Evolutionary conservation across 2,797 vertebrate genomes (phyloP), one percentile per base, ranked within the genome.

Genomic region (Coranthus polyacanthus): DNA sequence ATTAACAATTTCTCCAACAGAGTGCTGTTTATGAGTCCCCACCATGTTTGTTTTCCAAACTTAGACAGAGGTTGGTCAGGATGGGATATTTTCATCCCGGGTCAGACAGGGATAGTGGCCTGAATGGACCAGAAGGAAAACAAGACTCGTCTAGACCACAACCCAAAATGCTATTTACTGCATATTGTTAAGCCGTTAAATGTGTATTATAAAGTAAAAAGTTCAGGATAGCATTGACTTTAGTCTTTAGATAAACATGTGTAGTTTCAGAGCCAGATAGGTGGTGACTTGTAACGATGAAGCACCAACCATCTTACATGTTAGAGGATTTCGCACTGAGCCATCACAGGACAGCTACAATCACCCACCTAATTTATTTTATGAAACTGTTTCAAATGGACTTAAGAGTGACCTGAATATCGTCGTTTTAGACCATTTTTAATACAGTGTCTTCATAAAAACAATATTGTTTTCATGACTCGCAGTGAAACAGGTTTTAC

Each of bases 71-170:
- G 42, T 64, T 61, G 76, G 88, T 75, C 73, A 68, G 71, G 56
- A 66, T 44, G 57, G 46, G 83, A 75, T 93, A 90, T 89, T 90
- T 89, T 83, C 20, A 86, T 73, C 67, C 17, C 4, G 59, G 83
- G 86, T 90, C 75, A 75, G 42, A 17, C 62, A 0, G 47, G 75
- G 85, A 84, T 56, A 72, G 75, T 21, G 62, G 66, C 64, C 72
- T 61, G 60, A 79, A 44, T 32, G 51, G 20, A 62, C 70, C 74
- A 71, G 58, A 83, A 76, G 50, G 45, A 76, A 85, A 90, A 79
- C 58, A 75, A 84, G 72, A 56, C 56, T 57, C 57, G 78, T 88
- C 86, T 89, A 44, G 64, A 76, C 87, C 84, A 49, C 73, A 79
- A 68, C 68, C 13, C 10, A 67, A 82, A 73, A 83, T 69, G 62